Conservation (phyloP, 2,797 vertebrate genomes). For the Argentina silus region DNA sequence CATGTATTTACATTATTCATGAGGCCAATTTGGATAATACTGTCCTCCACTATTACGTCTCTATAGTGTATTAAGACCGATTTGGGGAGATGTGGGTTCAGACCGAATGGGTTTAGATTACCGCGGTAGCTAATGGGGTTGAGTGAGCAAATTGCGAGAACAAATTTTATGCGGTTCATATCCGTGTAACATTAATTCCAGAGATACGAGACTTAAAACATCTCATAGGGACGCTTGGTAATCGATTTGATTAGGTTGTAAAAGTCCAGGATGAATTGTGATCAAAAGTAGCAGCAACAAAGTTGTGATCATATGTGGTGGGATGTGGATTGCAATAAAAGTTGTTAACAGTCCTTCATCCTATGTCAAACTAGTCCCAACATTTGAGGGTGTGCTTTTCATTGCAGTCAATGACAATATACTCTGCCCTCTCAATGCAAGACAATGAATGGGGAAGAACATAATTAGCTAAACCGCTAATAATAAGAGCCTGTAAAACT, state of each 20-base stretch:
- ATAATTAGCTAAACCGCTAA: too few species aligned
- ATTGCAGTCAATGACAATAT: too few species aligned
- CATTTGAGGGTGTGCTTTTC: too few species aligned
- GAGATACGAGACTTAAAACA: slow-evolving; percentile 54
- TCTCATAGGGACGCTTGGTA: slow-evolving; percentile 19
- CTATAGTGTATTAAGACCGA: slow-evolving; percentile 70
- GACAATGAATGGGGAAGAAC: too few species aligned
- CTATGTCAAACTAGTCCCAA: too few species aligned
- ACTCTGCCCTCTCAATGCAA: too few species aligned
- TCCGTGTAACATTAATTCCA: slow-evolving; percentile 65
- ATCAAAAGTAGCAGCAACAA: not conserved
- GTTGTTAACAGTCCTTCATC: too few species aligned
- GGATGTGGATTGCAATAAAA: too few species aligned
- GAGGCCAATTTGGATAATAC: slow-evolving; percentile 69
- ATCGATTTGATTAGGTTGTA: slow-evolving; percentile 43
- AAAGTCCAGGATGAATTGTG: not conserved
- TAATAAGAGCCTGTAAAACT: slow-evolving; percentile 4
- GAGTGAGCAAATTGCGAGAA: slow-evolving; percentile 65
- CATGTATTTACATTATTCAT: slow-evolving; percentile 72
- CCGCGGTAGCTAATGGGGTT: slow-evolving; percentile 64
- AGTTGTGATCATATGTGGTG: not conserved
- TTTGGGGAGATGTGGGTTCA: slow-evolving; percentile 71
- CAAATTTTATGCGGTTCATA: slow-evolving; percentile 62
- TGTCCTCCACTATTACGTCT: slow-evolving; percentile 65
- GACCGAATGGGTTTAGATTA: slow-evolving; percentile 62